Base-by-base conservation (phyloP, 1,140 invertebrate species). In the Papilio polyxenes region DNA sequence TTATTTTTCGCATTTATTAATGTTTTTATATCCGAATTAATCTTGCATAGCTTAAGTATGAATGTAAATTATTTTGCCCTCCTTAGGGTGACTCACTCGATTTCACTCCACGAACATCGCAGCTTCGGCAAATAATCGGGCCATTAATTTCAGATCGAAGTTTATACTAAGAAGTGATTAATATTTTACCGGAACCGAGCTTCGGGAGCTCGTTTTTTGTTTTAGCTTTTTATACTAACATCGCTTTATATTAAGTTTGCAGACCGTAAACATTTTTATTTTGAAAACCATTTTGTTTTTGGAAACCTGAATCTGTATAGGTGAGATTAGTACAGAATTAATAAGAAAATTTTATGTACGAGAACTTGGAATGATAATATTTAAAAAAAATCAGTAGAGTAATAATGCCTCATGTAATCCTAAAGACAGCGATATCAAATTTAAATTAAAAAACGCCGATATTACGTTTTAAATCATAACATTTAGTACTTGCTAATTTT, bases 111-210 rank as follows among this genome's bases (percentile, higher is more conserved):
- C 78, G 37, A 69, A 65, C 59, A 48, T 65, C 78, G 78, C 37
- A 65, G 48, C 53, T 80, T 69, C 78, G 78, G 78, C 59, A 80
- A 48, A 80, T 44, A 69, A 79, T 79, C 53, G 77, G 53, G 15
- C 77, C 77, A 79, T 79, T 79, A 79, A 79, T 79, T 76, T 79
- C 77, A 62, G 15, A 69, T 80, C 49, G 59, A 80, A 65, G 59
- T 80, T 77, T 77, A 65, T 80, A 80, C 56, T 17, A 59, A 62
- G 78, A 65, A 65, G 78, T 51, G 78, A 80, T 80, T 80, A 80
- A 80, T 69, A 80, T 65, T 80, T 65, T 44, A 48, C 37, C 77
- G 23, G 76, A 78, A 78, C 51, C 15, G 56, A 65, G 59, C 23
- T 44, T 80, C 77, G 56, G 77, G 59, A 80, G 56, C 56, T 4